Conservation (phyloP, 2,888 invertebrate species). For the Octonoba sinensis region DNA sequence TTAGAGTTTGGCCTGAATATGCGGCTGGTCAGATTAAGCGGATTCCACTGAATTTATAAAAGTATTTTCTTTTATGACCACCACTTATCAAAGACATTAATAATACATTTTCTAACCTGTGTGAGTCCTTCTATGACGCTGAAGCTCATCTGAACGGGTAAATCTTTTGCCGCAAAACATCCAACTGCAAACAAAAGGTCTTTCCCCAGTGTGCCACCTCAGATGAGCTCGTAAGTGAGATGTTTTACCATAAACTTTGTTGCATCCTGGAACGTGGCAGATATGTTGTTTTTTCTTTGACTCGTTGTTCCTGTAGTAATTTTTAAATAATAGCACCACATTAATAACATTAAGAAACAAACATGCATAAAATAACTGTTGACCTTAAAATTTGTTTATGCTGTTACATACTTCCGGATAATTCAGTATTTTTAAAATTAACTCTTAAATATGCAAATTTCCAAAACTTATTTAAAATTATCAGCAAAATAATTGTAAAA, state of each 20-base stretch:
- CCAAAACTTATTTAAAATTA: too few species aligned
- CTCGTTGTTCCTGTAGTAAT: constrained; percentile 46
- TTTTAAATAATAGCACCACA: background rate
- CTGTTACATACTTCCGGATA: too few species aligned
- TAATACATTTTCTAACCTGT: constrained; percentile 75
- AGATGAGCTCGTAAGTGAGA: constrained; percentile 98
- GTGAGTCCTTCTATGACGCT: constrained; percentile 94
- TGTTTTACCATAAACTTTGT: constrained; percentile 93
- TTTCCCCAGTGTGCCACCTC: constrained; percentile 97
- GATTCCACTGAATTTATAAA: too few species aligned
- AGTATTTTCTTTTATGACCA: too few species aligned
- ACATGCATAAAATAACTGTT: background rate
- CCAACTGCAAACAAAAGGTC: constrained; percentile 98
- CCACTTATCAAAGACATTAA: background rate
- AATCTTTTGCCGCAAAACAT: constrained; percentile 96
- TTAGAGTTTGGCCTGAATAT: too few species aligned
- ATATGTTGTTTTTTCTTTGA: constrained; percentile 80
- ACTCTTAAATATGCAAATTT: too few species aligned
- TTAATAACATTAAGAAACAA: background rate
- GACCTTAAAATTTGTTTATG: background rate
- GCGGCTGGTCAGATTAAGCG: too few species aligned
- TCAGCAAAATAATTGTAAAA: too few species aligned
- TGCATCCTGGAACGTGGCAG: constrained; percentile 95
- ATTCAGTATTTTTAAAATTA: too few species aligned
- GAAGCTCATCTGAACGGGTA: constrained; percentile 95